Base-by-base conservation (phyloP, 2,113 vertebrate genomes). In the Xenopus borealis region DNA sequence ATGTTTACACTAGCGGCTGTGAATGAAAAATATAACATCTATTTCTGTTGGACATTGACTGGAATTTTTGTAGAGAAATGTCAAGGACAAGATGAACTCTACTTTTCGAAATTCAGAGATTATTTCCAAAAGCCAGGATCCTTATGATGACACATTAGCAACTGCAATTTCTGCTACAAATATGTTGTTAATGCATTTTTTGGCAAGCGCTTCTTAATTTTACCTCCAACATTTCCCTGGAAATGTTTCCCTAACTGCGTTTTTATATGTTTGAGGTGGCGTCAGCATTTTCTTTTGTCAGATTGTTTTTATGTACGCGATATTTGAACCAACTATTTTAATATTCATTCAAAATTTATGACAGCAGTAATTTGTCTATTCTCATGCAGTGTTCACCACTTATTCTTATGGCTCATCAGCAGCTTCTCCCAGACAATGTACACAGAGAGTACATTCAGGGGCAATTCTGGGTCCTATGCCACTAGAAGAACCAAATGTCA, bases 171-270 rank as follows among this genome's bases (percentile, higher is more conserved):
- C 23, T 64, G 14, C 62, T 63, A 27, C 52, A 69, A 76, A 64
- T 76, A 76, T 76, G 45, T 50, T 69, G 74, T 69, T 76, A 76
- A 76, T 76, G 74, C 61, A 64, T 27, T 76, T 46, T 70, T 70
- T 76, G 74, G 74, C 74, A 70, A 64, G 59, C 50, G 10, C 10
- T 7, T 44, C 17, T 63, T 20, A 11, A 16, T 17, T 76, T 33
- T 19, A 70, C 61, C 74, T 76, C 66, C 74, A 76, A 70, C 1
- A 70, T 55, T 44, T 76, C 55, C 19, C 58, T 76, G 30, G 33
- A 69, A 57, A n/a, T n/a, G 27, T 61, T 69, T 19, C 62, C 58
- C 47, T 68, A 30, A 68, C 55, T 59, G 20, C 45, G 10, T 74
- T 74, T 69, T 69, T 58, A 66, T 69, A 75, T 69, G 53, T 62